Conservation (phyloP, 2,888 invertebrate genomes). For the Lasioglossum morio region DNA sequence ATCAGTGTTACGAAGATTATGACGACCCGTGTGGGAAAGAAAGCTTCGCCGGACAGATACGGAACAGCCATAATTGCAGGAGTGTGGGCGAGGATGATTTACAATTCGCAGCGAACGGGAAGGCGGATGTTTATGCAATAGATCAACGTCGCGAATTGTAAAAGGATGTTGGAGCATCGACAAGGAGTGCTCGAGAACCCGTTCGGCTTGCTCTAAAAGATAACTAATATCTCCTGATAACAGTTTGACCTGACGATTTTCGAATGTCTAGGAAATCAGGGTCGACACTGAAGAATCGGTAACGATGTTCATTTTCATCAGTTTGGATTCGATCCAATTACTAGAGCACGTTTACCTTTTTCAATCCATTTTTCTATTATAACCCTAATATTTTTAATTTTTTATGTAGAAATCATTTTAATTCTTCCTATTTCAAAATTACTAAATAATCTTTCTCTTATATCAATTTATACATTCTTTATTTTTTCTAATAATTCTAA, state of each 20-base stretch:
- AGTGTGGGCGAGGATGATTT: conserved; percentile 45
- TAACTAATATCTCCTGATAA: background rate
- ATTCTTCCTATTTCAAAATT: no score
- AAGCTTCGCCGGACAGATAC: conserved; percentile 14
- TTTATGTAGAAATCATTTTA: no score
- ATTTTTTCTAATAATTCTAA: no score
- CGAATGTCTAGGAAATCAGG: background rate
- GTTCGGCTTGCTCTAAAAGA: conserved; percentile 17
- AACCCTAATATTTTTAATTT: no score
- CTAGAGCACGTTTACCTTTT: no score
- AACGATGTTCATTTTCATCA: background rate
- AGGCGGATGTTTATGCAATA: conserved; percentile 49
- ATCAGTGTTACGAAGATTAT: conserved; percentile 13
- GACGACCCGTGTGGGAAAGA: conserved; percentile 23
- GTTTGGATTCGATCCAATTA: no score
- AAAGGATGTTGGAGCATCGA: conserved; percentile 1
- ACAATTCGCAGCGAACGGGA: conserved; percentile 33
- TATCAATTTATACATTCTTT: no score
- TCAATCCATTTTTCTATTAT: no score
- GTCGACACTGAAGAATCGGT: background rate
- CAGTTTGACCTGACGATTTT: background rate
- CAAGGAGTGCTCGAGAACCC: background rate
- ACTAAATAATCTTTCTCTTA: no score
- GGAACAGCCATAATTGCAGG: conserved; percentile 36
- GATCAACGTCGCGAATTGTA: conserved; percentile 24